Evolutionary conservation across 2,888 invertebrate species (phyloP).

Genomic region (Bellardia pandia): DNA sequence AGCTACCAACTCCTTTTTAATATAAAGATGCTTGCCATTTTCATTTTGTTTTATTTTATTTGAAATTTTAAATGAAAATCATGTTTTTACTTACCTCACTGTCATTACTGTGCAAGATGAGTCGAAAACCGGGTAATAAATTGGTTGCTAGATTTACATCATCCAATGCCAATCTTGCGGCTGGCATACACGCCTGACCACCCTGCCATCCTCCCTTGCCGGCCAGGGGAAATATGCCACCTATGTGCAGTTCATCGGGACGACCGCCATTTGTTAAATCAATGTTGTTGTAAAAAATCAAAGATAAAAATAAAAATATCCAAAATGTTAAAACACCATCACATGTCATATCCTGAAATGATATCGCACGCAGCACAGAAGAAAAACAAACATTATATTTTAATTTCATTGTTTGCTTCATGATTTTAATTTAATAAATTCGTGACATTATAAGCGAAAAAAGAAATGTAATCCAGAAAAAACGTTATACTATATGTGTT

Average conservation of each 20-base stretch:
- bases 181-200: constrained; percentile 99
- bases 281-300: constrained; percentile 80
- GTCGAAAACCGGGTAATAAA: constrained; percentile 94
- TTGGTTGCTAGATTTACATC: constrained; percentile 96
- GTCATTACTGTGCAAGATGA: constrained; percentile 97
- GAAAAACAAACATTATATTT: constrained; percentile 1
- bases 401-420: not conserved
- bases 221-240: constrained; percentile 98
- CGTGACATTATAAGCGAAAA: not conserved
- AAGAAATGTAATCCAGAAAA: not conserved
- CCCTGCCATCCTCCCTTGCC: constrained; percentile 99
- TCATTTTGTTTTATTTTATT: too few species aligned
- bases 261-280: constrained; percentile 81
- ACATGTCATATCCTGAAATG: constrained; percentile 84
- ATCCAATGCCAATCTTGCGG: constrained; percentile 97
- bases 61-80: not conserved
- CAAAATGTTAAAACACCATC: constrained; percentile 84
- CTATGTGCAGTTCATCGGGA: constrained; percentile 94
- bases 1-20: not conserved
- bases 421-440: constrained; percentile 27
- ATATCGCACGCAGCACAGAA: constrained; percentile 22
- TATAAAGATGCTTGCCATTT: too few species aligned
- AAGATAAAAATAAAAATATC: constrained; percentile 84
- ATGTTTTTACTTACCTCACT: constrained; percentile 90
- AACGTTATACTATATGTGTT: not conserved